Base-by-base conservation (phyloP, 2,113 vertebrate genomes). In the Epinephelus fuscoguttatus region DNA sequence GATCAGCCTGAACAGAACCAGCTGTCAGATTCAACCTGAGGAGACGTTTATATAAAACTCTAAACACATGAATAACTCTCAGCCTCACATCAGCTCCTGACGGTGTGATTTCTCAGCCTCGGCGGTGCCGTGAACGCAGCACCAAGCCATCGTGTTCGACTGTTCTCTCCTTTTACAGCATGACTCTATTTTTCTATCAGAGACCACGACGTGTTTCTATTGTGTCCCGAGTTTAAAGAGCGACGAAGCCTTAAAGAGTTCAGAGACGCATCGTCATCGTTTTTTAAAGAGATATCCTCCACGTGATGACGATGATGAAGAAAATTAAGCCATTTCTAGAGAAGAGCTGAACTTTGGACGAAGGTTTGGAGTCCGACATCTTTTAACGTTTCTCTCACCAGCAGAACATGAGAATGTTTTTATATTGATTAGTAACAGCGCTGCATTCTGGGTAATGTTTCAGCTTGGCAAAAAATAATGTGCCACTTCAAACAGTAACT, bases 121-220 rank as follows among this genome's bases (percentile, higher is more conserved):
- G 6, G 79, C 60, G 4, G 75, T 56, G 75, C 56, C 64, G 1
- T 88, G 47, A 94, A 93, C 67, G 84, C 93, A 92, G 87, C 91
- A 84, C 69, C 42, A 73, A 91, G 86, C 90, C 91, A 89, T 91
- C 33, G 63, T 90, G 78, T 90, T 62, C 40, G 94, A 95, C 95
- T 94, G 95, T 95, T 95, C 71, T 64, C 77, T 78, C 25, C 17
- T 70, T 74, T 77, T 74, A 57, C 81, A 89, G 90, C 92, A 92
- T 91, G 92, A 91, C 68, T 93, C 77, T 92, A 93, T 94, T 90
- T 94, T 94, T 92, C 62, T 93, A 92, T 21, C 75, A 74, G 81
- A 90, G 81, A 37, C 42, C 8, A 80, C 33, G 25, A 47, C 63
- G 72, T 60, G 62, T 84, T 88, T 86, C 69, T 84, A 81, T 75